These are phyloP conservation scores for Megalurothrips usitatus DNA, from an alignment of 2,888 invertebrate species.

Conservation along the genomic window DNA sequence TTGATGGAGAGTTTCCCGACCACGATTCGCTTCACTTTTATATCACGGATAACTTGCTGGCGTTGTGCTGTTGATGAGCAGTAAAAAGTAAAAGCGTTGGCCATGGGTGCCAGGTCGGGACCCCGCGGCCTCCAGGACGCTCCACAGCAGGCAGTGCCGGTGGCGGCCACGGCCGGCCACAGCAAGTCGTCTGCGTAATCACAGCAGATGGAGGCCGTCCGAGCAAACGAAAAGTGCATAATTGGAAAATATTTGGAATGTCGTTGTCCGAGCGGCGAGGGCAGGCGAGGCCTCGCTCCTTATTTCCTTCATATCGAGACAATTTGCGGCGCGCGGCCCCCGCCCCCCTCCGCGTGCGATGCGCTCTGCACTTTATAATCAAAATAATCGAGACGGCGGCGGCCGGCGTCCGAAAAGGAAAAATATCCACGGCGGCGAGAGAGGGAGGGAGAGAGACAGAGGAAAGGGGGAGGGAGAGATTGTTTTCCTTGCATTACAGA, in stretches of 20 bases:
- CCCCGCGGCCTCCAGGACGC: too few species aligned
- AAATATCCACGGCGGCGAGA: constrained; percentile 28
- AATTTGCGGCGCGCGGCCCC: background rate
- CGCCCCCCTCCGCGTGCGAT: background rate
- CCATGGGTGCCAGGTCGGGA: too few species aligned
- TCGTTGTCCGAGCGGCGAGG: background rate
- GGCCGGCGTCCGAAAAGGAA: constrained; percentile 12
- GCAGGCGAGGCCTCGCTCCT: background rate
- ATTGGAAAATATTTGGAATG: background rate
- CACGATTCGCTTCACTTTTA: too few species aligned
- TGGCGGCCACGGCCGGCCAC: background rate
- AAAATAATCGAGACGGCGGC: background rate
- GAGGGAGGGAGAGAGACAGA: constrained; percentile 29
- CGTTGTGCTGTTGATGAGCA: too few species aligned
- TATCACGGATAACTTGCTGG: too few species aligned
- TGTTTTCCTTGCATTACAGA: too few species aligned
- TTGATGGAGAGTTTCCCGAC: too few species aligned
- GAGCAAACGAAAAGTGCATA: background rate
- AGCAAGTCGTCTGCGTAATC: background rate
- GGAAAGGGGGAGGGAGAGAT: constrained; percentile 24
- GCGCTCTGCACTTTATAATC: constrained; percentile 23
- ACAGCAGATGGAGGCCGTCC: background rate
- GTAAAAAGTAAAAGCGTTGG: too few species aligned
- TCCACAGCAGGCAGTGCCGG: too few species aligned
- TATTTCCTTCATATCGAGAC: background rate